These are phyloP conservation scores for Paracentrotus lividus DNA, from an alignment of 53 echinoderm and acorn worm genomes.

Conservation along the genomic window DNA sequence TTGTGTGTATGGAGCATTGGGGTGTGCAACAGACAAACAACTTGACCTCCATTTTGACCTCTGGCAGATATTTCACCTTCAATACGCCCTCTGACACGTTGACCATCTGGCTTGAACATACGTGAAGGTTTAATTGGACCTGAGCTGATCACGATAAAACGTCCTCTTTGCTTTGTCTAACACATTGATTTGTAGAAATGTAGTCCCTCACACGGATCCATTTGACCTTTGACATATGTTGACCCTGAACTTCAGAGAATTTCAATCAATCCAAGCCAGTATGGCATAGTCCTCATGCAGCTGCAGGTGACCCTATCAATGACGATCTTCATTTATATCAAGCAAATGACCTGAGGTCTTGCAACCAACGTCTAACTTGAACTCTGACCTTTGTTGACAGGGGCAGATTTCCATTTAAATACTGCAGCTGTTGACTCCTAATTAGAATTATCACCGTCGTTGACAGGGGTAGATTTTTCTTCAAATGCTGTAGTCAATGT, in stretches of 20 bases:
- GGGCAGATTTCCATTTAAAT: background rate
- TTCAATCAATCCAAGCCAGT: background rate
- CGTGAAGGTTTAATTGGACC: background rate
- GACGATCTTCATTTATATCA: background rate
- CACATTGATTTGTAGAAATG: background rate
- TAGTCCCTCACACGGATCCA: background rate
- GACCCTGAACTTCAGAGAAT: background rate
- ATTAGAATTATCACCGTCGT: background rate
- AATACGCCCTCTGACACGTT: background rate
- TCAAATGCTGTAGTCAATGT: background rate
- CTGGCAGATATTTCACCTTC: background rate
- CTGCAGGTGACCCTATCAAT: background rate
- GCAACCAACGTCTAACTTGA: background rate
- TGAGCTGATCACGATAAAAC: background rate
- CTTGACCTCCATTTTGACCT: background rate
- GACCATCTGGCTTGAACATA: background rate
- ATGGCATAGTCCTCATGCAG: background rate
- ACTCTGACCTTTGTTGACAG: background rate
- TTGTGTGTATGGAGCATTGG: no score
- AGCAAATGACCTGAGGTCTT: background rate
- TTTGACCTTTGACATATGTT: constrained; percentile 1
- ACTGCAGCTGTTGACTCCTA: background rate
- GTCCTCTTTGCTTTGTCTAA: background rate
- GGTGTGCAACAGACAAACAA: background rate
- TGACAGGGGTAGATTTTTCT: background rate